Percentiles rank a stretch among this genome's conserved stretches.
phyloP scores from a whole-genome alignment of 2,113 vertebrate genomes.

The Sardina pilchardus region DNA sequence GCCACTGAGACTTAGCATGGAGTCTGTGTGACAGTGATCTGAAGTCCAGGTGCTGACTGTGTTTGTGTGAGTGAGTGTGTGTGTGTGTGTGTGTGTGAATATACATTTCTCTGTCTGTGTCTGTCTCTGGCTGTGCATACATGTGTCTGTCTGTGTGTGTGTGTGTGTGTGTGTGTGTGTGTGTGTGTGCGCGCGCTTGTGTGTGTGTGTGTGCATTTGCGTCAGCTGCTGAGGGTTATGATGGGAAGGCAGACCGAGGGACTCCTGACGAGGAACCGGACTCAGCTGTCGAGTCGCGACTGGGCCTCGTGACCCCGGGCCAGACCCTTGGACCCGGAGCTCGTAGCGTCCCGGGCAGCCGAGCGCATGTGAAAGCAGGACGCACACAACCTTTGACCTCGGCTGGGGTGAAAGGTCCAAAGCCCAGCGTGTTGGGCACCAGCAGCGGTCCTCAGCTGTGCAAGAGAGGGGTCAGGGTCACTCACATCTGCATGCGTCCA shows the following conservation, averaged over 20 bases:
- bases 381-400: slow-evolving; percentile 37
- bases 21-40: not conserved
- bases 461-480: slow-evolving; percentile 1
- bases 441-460: slow-evolving; percentile 19
- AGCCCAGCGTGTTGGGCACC: not conserved
- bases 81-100: not conserved
- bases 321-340: not conserved
- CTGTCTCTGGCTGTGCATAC: not conserved
- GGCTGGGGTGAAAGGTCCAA: slow-evolving; percentile 15
- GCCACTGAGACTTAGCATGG: not conserved
- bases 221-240: slow-evolving; percentile 33
- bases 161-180: not conserved
- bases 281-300: slow-evolving; percentile 34
- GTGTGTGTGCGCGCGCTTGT: not conserved
- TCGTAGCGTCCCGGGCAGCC: not conserved
- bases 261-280: not conserved
- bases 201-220: not conserved
- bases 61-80: not conserved
- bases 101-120: not conserved
- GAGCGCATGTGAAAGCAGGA: not conserved
- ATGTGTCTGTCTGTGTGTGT: not conserved
- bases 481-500: not conserved
- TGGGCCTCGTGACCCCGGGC: not conserved
- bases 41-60: not conserved
- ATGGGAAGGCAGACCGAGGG: slow-evolving; percentile 32